Evolutionary conservation across 1,140 invertebrate species (phyloP).

Genomic region (Proales similis): DNA sequence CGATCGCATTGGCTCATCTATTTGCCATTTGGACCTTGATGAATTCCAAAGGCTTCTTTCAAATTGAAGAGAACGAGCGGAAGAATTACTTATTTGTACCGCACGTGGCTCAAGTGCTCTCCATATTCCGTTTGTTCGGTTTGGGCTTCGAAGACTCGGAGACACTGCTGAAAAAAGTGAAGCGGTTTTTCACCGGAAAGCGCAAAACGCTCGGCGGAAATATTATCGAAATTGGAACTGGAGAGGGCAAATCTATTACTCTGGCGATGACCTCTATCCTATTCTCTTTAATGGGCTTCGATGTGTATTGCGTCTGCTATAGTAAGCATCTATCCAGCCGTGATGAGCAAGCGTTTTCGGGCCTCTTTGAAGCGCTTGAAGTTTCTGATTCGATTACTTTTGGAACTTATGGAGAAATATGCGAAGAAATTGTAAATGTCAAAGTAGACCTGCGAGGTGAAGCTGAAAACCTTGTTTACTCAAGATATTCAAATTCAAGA

Average conservation of each 20-base stretch:
- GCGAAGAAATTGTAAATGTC: neutral
- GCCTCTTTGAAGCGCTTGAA: neutral
- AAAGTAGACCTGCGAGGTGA: neutral
- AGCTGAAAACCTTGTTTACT: too few relatives aligned
- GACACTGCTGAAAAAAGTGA: neutral
- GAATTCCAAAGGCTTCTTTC: neutral
- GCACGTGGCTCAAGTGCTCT: neutral
- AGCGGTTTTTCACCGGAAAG: too few relatives aligned
- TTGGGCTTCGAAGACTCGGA: neutral
- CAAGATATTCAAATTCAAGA: too few relatives aligned
- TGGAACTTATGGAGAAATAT: neutral
- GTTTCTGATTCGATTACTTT: neutral
- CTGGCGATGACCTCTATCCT: neutral
- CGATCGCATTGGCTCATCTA: neutral
- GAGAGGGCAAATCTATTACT: conserved; percentile 9
- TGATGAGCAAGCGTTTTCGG: neutral
- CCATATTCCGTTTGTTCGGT: neutral
- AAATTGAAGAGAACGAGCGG: neutral
- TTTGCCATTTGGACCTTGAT: conserved; percentile 11
- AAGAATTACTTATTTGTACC: neutral
- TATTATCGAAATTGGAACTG: conserved; percentile 6
- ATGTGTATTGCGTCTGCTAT: conserved; percentile 10
- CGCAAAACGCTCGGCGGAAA: neutral
- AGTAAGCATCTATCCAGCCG: conserved; percentile 1
- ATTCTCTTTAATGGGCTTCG: neutral